phyloP scores from a whole-genome alignment of 2,113 vertebrate genomes.

The Taurulus bubalis region DNA sequence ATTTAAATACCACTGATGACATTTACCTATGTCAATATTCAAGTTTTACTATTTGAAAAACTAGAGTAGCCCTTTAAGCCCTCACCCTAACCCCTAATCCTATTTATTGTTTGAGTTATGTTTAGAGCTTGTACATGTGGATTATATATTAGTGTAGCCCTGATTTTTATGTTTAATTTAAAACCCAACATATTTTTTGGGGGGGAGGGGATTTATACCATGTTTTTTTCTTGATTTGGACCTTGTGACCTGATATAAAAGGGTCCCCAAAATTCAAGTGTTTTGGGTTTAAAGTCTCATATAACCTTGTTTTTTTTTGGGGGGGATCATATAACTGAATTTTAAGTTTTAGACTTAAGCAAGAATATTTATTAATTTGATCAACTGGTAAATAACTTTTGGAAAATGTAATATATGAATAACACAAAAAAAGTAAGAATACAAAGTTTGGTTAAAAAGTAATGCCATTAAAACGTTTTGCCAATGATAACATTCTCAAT shows the following conservation, averaged over 20 bases:
- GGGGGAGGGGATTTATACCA: too few species aligned
- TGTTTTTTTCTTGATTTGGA: too few species aligned
- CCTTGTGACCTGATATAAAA: too few species aligned
- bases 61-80: too few species aligned
- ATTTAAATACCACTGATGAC: background rate
- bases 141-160: too few species aligned
- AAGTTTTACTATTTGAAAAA: background rate
- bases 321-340: background rate
- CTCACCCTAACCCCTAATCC: too few species aligned
- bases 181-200: too few species aligned
- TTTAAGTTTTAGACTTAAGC: background rate
- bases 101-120: too few species aligned
- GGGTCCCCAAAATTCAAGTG: too few species aligned
- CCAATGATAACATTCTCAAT: background rate
- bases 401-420: background rate
- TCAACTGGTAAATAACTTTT: background rate
- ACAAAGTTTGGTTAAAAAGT: background rate
- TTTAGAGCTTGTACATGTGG: too few species aligned
- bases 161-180: too few species aligned
- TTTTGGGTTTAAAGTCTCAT: background rate
- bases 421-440: background rate
- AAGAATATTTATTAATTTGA: background rate
- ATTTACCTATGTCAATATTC: background rate
- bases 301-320: background rate
- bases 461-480: background rate